A percentile compares a stretch with the other conserved stretches of the same genome.
Conservation (phyloP, 1,140 invertebrate species). For the Trialeurodes vaporariorum region DNA sequence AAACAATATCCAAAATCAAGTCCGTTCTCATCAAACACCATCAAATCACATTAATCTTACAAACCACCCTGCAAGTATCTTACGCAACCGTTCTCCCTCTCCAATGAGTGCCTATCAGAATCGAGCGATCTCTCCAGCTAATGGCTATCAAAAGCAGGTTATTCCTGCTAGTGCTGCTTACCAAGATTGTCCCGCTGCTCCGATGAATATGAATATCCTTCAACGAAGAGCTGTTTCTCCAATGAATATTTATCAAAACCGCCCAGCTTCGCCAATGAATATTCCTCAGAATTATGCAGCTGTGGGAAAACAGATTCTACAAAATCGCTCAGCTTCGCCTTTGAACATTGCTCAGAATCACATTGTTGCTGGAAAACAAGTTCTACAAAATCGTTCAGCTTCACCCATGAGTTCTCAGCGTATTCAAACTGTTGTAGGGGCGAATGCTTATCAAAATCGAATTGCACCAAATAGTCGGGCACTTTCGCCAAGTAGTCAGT, state of each 20-base stretch:
- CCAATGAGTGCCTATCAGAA: neutral
- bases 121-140: neutral
- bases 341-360: neutral
- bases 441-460: no score
- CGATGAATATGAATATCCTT: neutral
- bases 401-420: neutral
- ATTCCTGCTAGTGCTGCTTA: neutral
- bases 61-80: no score
- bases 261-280: neutral
- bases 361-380: neutral
- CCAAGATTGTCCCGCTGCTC: neutral
- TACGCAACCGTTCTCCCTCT: neutral
- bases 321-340: no score
- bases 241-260: neutral
- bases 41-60: neutral
- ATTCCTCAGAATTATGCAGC: neutral
- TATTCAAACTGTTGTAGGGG: neutral
- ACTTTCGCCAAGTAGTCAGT: neutral
- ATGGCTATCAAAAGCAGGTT: neutral
- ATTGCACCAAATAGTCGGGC: no score
- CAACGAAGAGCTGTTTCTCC: neutral
- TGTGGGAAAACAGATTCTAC: neutral
- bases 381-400: neutral
- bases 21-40: neutral
- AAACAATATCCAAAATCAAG: no score